Base-by-base conservation (phyloP, 2,888 invertebrate genomes). In the Orthonevra nobilis region DNA sequence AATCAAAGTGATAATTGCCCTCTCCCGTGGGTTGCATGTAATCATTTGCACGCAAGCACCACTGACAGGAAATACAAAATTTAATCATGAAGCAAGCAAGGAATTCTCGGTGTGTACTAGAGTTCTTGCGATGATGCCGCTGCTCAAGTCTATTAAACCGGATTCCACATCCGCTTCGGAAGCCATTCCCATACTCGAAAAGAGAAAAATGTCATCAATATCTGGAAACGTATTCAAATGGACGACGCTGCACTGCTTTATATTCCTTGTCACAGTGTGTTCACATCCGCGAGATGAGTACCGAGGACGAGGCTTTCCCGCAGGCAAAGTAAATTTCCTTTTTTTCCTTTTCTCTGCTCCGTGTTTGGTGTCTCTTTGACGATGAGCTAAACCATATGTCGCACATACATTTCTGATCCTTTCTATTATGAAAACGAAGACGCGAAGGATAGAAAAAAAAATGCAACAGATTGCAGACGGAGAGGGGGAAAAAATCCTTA, bases 21-120 rank as follows among this genome's bases (percentile, higher is more conserved):
- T 3, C 20, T 6, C 12, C 26, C n/a, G n/a, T n/a, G n/a, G n/a
- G n/a, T n/a, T 9, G 40, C 9, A 40, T 60, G 2, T 15, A 64
- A 54, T 64, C 42, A 64, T 34, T 64, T 64, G 44, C 64, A 68
- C 56, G 60, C 69, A 60, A 32, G 19, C 42, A 58, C 17, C 48
- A 9, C 20, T 10, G 69, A n/a, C 60, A 69, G 69, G 69, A 69
- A 69, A 50, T 69, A n/a, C n/a, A 60, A 42, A 69, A 60, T 60
- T 26, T 28, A 42, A 69, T 42, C 69, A 69, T 50, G 69, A 60
- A 28, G 40, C 50, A n/a, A 42, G 38, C 50, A 50, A 63, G 63
- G 63, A 63, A 63, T 50, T 36, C 14, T 32, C 34, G n/a, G 6
- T 12, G 23, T 12, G 23, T 28, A 46, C 28, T 28, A 28, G 6